Evolutionary conservation across 2,113 vertebrate genomes (phyloP), one percentile per base, ranked within the genome.

Genomic region (Rhea pennata): DNA sequence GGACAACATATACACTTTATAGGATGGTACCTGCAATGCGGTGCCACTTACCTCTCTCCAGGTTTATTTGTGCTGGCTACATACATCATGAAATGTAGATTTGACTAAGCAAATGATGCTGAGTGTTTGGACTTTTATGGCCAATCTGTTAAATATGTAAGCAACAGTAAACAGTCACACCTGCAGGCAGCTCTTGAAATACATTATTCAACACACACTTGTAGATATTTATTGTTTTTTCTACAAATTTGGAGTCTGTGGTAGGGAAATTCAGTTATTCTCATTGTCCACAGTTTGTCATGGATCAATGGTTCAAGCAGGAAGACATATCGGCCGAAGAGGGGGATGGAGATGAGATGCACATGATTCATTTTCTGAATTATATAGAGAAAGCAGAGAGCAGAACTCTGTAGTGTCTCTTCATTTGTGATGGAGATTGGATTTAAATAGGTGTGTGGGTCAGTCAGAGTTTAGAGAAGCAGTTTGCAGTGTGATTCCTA

Each of bases 31-130:
- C 39, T 65, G n/a, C 20, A 87, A 11, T 46, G 53, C 17, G 79
- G 58, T 87, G 58, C 15, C 27, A 61, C 70, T 95, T 87, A 53
- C 29, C 10, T 87, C 50, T 75, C 23, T 85, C 48, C 23, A 39
- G 23, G 24, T 53, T 53, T 62, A 42, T 46, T 93, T 95, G 50
- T 92, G 36, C 36, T 75, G 84, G n/a, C 54, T 70, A 83, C 24
- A 24, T 19, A 39, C 69, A 66, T 73, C 67, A 76, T n/a, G 53
- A 82, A 93, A 87, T 87, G 31, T n/a, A 93, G 92, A 89, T 89
- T 76, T 89, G 40, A 24, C 36, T 54, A 73, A 72, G 39, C 12
- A 79, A 48, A 29, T 84, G 84, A 93, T 80, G 71, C 23, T 58
- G 73, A 83, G 61, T 76, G 40, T 93, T 89, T 87, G 59, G 23